Percentiles rank a stretch among this genome's conserved stretches.
Conservation (phyloP, 2,113 vertebrate genomes). For the Lasiurus borealis region DNA sequence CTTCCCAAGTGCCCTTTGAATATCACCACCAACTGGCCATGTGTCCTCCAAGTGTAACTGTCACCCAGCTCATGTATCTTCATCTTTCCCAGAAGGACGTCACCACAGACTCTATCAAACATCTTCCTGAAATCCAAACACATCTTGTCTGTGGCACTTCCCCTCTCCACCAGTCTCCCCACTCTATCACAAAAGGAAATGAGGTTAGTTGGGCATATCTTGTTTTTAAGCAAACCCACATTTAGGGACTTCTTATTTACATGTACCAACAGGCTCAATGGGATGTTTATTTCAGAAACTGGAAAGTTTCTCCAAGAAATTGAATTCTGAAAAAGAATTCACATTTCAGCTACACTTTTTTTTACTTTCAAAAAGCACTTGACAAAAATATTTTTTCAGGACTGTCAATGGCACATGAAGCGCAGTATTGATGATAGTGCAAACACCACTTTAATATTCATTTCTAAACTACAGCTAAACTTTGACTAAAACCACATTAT, state of each 20-base stretch:
- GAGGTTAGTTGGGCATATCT: constrained; percentile 73
- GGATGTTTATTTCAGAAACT: constrained; percentile 54
- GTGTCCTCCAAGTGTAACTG: background rate
- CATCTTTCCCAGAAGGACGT: constrained; percentile 55
- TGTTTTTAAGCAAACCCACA: constrained; percentile 73
- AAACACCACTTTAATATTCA: background rate
- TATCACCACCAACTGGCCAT: no score
- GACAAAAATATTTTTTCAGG: background rate
- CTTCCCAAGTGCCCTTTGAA: background rate
- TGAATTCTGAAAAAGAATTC: constrained; percentile 46
- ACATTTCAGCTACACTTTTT: background rate
- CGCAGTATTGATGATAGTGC: background rate
- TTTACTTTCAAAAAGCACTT: background rate
- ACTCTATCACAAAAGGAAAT: constrained; percentile 77
- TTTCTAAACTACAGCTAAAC: background rate
- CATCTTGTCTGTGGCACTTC: constrained; percentile 68
- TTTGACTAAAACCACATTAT: background rate
- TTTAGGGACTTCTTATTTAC: constrained; percentile 59
- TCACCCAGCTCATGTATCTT: background rate
- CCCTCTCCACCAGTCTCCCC: constrained; percentile 52
- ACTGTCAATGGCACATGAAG: background rate
- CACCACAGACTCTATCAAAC: constrained; percentile 53
- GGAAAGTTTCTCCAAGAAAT: constrained; percentile 22
- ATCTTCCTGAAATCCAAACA: constrained; percentile 75
- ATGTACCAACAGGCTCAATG: constrained; percentile 9